Evolutionary conservation across 1,140 invertebrate species (phyloP).

Genomic region (Leucophenga varia): DNA sequence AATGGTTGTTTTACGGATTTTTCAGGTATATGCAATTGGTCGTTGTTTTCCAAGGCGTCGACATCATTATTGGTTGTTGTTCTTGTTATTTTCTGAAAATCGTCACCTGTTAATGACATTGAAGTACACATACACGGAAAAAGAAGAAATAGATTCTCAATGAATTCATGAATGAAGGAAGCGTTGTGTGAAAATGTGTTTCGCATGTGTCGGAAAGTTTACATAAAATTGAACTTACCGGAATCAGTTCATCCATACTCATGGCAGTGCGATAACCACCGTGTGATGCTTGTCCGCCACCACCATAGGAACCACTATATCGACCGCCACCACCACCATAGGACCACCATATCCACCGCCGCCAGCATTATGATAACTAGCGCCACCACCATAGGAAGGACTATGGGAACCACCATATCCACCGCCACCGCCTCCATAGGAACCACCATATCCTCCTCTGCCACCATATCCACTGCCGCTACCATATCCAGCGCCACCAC

Average conservation of each 20-base stretch:
- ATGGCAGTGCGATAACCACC: constrained; percentile 35
- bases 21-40: constrained; percentile 1
- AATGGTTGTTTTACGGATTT: constrained; percentile 8
- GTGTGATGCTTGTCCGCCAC: constrained; percentile 4
- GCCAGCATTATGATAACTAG: constrained; percentile 15
- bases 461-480: background rate
- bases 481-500: too few relatives aligned
- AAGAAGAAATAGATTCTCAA: constrained; percentile 28
- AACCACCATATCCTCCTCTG: background rate
- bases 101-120: constrained; percentile 55
- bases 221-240: constrained; percentile 26
- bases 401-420: background rate
- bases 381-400: constrained; percentile 7
- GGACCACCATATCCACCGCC: background rate
- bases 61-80: constrained; percentile 3
- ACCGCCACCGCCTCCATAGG: background rate
- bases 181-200: constrained; percentile 7
- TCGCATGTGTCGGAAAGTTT: constrained; percentile 1
- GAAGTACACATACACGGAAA: constrained; percentile 22
- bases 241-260: constrained; percentile 41
- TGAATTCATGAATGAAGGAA: constrained; percentile 25
- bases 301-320: constrained; percentile 5
- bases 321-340: constrained; percentile 1
- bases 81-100: constrained; percentile 50
- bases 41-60: constrained; percentile 1